Evolutionary conservation across 2,888 invertebrate genomes (phyloP).

Genomic region (Brachycybe producta): DNA sequence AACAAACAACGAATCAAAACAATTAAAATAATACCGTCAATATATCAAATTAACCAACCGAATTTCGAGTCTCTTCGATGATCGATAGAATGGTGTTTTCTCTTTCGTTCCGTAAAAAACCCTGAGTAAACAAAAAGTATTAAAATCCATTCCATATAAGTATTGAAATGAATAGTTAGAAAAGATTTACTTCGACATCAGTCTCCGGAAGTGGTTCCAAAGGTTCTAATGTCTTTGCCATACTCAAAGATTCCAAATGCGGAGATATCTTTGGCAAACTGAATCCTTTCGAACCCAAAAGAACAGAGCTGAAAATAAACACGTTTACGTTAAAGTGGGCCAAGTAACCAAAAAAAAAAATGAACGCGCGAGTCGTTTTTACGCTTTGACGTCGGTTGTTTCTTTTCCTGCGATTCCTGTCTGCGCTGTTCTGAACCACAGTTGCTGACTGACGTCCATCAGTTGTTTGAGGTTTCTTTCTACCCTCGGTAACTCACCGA

Average conservation of each 20-base stretch:
- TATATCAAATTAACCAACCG: constrained; percentile 43
- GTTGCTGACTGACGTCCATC: constrained; percentile 73
- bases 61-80: constrained; percentile 76
- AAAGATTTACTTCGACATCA: constrained; percentile 51
- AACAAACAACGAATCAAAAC: constrained; percentile 22
- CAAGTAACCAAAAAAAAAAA: constrained; percentile 17
- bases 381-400: constrained; percentile 80
- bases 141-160: background rate
- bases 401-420: constrained; percentile 46
- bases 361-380: constrained; percentile 32
- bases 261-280: constrained; percentile 87
- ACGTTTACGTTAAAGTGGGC: background rate
- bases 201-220: constrained; percentile 80
- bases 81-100: constrained; percentile 84
- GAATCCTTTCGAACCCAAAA: constrained; percentile 81
- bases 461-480: constrained; percentile 84
- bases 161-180: background rate
- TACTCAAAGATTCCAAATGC: constrained; percentile 74
- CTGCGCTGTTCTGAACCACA: constrained; percentile 71
- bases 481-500: constrained; percentile 53
- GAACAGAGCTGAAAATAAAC: constrained; percentile 52
- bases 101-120: constrained; percentile 79
- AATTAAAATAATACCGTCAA: too few relatives aligned
- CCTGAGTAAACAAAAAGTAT: constrained; percentile 28
- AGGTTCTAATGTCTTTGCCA: constrained; percentile 55